Base-by-base conservation (phyloP, 1,140 invertebrate species). In the Formica selysi region DNA sequence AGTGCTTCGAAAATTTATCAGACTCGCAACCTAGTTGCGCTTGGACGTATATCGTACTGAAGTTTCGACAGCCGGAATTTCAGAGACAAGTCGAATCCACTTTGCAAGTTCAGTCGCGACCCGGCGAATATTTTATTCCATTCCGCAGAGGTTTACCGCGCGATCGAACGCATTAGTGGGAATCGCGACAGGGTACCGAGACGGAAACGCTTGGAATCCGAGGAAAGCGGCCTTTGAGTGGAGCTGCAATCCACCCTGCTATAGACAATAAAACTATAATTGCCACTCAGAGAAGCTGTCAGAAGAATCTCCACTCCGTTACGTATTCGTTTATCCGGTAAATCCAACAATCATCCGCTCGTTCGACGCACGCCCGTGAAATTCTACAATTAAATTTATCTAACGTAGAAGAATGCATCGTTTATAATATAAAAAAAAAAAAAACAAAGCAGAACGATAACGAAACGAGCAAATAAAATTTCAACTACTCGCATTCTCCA, bases 211-310 rank as follows among this genome's bases (percentile, higher is more conserved):
- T 48, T 38, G 19, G 22, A 73, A 61, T 73, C 26, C 67, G 13
- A 59, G 1, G 36, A 11, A 29, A 44, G 1, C 26, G 38, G 16
- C n/a, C 51, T 22, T 32, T 5, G 19, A 79, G 36, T 71, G 26
- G 26, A 57, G 19, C 10, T 19, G 79, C 65, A 32, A 51, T 22
- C n/a, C 16, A 16, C 59, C 73, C 7, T 38, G 32, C 13, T 51
- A 51, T 36, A n/a, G 57, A 61, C 78, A 59, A 83, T 83, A 73
- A 83, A 83, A 73, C 79, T 83, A 83, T 54, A 73, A 62, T 83
- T 54, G 38, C 54, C 51, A 48, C 54, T 61, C 54, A 16, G 26
- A 80, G 38, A 38, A 10, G n/a, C 67, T 73, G 79, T 81, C 67
- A 32, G 51, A 3, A 29, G 68, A 73, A 71, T 19, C 68, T 62